A percentile compares a stretch with the other conserved stretches of the same genome.
These are phyloP conservation scores for Temnothorax curvispinosus DNA, from an alignment of 1,140 invertebrate genomes.

Conservation along the genomic window DNA sequence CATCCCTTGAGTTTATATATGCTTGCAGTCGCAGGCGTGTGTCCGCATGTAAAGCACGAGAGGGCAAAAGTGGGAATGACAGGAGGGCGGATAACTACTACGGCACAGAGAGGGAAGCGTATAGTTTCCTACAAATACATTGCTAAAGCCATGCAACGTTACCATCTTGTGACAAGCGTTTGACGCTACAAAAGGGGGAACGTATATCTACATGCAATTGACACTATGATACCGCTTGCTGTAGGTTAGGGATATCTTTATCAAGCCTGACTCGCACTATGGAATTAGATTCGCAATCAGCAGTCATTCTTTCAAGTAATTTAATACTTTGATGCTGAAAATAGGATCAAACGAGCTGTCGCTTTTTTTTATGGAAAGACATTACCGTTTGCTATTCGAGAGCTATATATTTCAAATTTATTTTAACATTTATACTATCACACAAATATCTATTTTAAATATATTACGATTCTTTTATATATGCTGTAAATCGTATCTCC, in stretches of 20 bases:
- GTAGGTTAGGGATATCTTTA: slow-evolving; percentile 73
- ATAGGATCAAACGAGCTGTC: neutral
- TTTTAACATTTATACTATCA: neutral
- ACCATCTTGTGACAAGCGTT: slow-evolving; percentile 52
- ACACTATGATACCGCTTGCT: slow-evolving; percentile 58
- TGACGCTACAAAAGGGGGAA: slow-evolving; percentile 24
- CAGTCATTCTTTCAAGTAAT: neutral
- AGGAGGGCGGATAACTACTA: slow-evolving; percentile 18
- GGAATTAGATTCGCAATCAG: slow-evolving; percentile 1
- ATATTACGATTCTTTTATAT: neutral
- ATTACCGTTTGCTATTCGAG: neutral
- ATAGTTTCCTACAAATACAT: slow-evolving; percentile 19
- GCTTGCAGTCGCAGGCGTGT: slow-evolving; percentile 20
- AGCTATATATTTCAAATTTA: neutral
- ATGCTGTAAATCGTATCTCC: neutral
- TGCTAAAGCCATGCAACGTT: slow-evolving; percentile 46
- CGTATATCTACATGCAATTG: neutral
- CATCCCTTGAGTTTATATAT: slow-evolving; percentile 64
- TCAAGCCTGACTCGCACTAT: slow-evolving; percentile 23
- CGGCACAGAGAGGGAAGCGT: neutral
- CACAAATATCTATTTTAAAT: neutral
- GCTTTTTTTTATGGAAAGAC: neutral
- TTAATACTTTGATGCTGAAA: neutral
- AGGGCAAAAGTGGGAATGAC: slow-evolving; percentile 4
- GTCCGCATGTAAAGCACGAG: neutral